Base-by-base conservation (phyloP, 2,797 vertebrate species). In the Hippoglossus hippoglossus region DNA sequence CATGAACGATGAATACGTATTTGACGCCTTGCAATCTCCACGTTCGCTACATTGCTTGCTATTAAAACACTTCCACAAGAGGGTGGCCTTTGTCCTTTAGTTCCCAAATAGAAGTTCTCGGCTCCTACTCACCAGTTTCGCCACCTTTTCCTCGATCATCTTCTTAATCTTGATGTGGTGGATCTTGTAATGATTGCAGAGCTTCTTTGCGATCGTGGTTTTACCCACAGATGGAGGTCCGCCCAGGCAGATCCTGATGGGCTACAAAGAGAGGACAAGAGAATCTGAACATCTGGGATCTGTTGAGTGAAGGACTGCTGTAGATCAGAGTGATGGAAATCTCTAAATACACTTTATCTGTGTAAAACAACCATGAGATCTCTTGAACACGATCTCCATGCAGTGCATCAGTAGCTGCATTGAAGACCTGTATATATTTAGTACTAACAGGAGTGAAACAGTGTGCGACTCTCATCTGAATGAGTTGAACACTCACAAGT, bases 191-290 rank as follows among this genome's bases (percentile, higher is more conserved):
- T 95, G 68, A 50, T 87, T 90, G 84, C 95, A 95, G 61, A 99
- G 80, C 56, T 92, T 93, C 76, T 92, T 83, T 2, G 96, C 87
- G 24, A 97, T 67, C 0, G 94, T 95, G 59, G 95, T 95, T 88
- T 99, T 99, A 2, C 97, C 97, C 75, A 94, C 96, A 1, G 94
- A 96, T 0, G 97, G 97, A 52, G 97, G 97, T 31, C 97, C 98
- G 2, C 96, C 89, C 52, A 99, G 58, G 56, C 55, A 96, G 71
- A 98, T 89, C 92, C 94, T 96, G 67, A 99, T 80, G 6, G 98
- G 96, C 98, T 99, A 66, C 15, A 77, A 59, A 74, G 54, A 59
- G 52, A 54, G 6, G 3, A 26, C 36, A 6, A 4, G 2, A 3
- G 36, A 57, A 62, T 1, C 36, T 39, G 15, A 19, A 19, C 5